A percentile compares a stretch with the other conserved stretches of the same genome.
Evolutionary conservation across 2,888 invertebrate species (phyloP).

Genomic region (Diplolepis rosae): DNA sequence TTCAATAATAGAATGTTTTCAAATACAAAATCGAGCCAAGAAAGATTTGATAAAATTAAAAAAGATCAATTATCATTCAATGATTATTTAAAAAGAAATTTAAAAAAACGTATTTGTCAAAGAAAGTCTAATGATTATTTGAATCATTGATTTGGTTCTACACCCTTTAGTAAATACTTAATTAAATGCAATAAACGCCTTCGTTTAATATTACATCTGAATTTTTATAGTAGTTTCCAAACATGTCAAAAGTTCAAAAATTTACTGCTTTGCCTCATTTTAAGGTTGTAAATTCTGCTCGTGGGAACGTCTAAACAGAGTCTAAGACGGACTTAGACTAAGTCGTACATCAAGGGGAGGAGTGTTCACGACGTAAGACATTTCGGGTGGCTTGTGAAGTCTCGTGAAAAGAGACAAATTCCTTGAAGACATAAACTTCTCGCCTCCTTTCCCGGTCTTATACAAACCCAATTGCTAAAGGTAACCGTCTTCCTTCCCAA

Average conservation of each 20-base stretch:
- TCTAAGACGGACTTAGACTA: constrained; percentile 18
- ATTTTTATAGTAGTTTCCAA: not conserved
- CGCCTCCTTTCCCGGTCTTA: constrained; percentile 17
- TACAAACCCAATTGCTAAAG: not conserved
- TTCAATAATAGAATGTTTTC: too few species aligned
- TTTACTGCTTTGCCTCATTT: constrained; percentile 5
- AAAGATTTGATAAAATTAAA: too few species aligned
- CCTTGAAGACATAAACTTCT: constrained; percentile 22
- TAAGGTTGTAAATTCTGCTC: constrained; percentile 26
- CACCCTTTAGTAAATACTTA: not conserved
- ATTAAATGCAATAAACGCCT: not conserved
- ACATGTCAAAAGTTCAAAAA: constrained; percentile 10
- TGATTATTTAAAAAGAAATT: too few species aligned
- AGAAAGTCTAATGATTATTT: too few species aligned
- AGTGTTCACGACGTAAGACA: constrained; percentile 17
- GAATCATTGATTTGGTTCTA: too few species aligned
- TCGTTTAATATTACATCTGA: not conserved
- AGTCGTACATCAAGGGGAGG: constrained; percentile 19
- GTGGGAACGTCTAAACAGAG: constrained; percentile 22
- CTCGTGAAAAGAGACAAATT: constrained; percentile 30
- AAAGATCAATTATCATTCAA: too few species aligned
- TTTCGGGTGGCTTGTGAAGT: constrained; percentile 10
- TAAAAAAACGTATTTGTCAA: too few species aligned
- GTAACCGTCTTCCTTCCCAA: not conserved
- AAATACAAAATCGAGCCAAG: too few species aligned